Conservation (phyloP, 2,797 vertebrate species). For the Poeciliopsis paucimaculata region DNA sequence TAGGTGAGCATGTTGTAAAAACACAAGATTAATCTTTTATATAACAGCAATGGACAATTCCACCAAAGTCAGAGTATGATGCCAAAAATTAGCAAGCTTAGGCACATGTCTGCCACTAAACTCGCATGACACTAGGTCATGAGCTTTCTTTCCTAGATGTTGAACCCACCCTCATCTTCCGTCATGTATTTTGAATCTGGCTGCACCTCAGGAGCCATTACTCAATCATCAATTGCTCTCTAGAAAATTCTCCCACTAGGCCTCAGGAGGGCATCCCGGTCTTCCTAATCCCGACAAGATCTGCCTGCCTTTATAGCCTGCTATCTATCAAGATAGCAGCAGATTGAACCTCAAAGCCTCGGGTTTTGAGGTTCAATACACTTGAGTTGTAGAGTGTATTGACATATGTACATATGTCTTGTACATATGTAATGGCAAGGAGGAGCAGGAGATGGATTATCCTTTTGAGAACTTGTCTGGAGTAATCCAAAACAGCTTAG, state of each 20-base stretch:
- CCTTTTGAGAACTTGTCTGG: not conserved
- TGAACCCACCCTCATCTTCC: not conserved
- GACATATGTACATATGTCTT: too few relatives aligned
- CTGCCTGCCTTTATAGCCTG: not conserved
- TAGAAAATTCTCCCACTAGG: not conserved
- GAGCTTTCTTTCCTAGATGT: not conserved
- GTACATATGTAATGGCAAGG: not conserved
- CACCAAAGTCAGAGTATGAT: not conserved
- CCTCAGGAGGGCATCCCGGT: not conserved
- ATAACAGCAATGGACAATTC: not conserved
- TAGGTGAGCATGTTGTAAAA: slow-evolving; percentile 67
- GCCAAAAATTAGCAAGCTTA: not conserved
- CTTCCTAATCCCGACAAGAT: not conserved
- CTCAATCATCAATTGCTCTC: not conserved
- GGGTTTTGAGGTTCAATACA: too few relatives aligned
- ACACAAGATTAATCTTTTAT: not conserved
- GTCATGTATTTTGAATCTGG: not conserved
- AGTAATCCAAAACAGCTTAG: not conserved
- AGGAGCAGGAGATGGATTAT: not conserved
- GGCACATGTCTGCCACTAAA: not conserved
- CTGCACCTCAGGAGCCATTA: not conserved
- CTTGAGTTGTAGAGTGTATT: not conserved
- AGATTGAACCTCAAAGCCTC: not conserved
- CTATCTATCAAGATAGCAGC: not conserved
- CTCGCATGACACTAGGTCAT: not conserved